Evolutionary conservation across 2,888 invertebrate genomes (phyloP), one percentile per base, ranked within the genome.

Genomic region (Tuberolachnus salignus): DNA sequence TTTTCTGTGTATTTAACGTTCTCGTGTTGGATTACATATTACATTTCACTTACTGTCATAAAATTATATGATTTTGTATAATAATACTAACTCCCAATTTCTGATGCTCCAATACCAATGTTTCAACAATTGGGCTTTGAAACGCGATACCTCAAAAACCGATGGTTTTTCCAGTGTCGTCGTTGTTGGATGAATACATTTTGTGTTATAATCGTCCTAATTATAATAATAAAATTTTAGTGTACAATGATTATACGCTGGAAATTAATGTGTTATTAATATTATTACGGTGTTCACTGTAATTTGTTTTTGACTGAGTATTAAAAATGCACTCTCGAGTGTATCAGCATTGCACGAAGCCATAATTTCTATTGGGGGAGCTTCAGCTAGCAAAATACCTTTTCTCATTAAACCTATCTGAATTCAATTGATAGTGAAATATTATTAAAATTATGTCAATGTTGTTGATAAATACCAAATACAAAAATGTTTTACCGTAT

Each of bases 251-350:
- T 19, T 53, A 1, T 19, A 8, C 8, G 13, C 9, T 9, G 53
- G n/a, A 9, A 19, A 53, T 53, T n/a, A 53, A 19, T 19, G 53
- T 1, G 53, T 2, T 10, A 19, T 10, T 46, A 46, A 46, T 11
- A n/a, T 61, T 61, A 14, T 44, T 51, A 69, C 69, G 14, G 11
- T 23, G 21, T 10, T 34, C 9, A n/a, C 21, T 23, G 59, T 13
- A 9, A n/a, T 81, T 82, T 92, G 92, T 49, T 88, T 80, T 80
- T 82, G 81, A 80, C 88, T 88, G n/a, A 88, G 84, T 81, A 86
- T 85, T 14, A 88, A 85, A 82, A 88, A 88, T 0, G 88, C 87
- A 64, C 86, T 86, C 83, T 88, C 88, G 23, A 88, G 83, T 21
- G 85, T 83, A 13, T 82, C 72, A 73, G 84, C 84, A 21, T 84